These are phyloP conservation scores for Oryzias sinensis DNA, from an alignment of 2,797 vertebrate species.

Conservation along the genomic window DNA sequence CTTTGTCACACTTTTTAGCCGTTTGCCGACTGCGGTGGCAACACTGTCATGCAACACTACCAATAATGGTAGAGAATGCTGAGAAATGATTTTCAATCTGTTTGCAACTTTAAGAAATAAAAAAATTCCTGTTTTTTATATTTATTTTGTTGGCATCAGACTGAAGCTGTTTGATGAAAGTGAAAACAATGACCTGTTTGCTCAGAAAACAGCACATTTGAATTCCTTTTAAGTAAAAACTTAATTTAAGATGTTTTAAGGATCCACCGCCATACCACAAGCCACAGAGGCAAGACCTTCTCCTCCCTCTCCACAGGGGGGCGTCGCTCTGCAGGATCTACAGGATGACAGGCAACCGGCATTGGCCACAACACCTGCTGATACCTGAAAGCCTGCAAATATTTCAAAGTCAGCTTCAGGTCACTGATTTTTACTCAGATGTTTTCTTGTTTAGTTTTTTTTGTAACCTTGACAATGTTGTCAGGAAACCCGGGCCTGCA, in stretches of 20 bases:
- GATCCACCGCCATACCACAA: slow-evolving; percentile 77
- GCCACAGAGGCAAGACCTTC: slow-evolving; percentile 83
- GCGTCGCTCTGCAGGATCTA: slow-evolving; percentile 73
- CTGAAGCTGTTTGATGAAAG: too few species aligned
- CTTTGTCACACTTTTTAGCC: too few species aligned
- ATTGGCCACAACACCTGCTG: slow-evolving; percentile 76
- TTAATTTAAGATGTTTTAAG: not conserved
- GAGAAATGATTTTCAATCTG: too few species aligned
- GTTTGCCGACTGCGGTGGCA: too few species aligned
- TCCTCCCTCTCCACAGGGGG: slow-evolving; percentile 86
- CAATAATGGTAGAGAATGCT: too few species aligned
- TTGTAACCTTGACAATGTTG: slow-evolving; percentile 62
- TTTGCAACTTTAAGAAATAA: too few species aligned
- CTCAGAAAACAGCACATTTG: too few species aligned
- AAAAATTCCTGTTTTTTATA: too few species aligned
- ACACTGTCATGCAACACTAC: too few species aligned
- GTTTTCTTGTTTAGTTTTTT: not conserved
- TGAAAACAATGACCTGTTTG: too few species aligned
- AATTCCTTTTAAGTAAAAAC: too few species aligned
- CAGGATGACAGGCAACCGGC: slow-evolving; percentile 75
- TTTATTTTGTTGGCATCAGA: too few species aligned
- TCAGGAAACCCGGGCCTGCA: slow-evolving; percentile 55
- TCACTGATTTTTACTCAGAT: not conserved
- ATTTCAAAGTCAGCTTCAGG: not conserved
- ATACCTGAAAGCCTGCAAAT: slow-evolving; percentile 63